Evolutionary conservation across 2,888 invertebrate species (phyloP), one percentile per base, ranked within the genome.

Genomic region (Drosophila demipolita): DNA sequence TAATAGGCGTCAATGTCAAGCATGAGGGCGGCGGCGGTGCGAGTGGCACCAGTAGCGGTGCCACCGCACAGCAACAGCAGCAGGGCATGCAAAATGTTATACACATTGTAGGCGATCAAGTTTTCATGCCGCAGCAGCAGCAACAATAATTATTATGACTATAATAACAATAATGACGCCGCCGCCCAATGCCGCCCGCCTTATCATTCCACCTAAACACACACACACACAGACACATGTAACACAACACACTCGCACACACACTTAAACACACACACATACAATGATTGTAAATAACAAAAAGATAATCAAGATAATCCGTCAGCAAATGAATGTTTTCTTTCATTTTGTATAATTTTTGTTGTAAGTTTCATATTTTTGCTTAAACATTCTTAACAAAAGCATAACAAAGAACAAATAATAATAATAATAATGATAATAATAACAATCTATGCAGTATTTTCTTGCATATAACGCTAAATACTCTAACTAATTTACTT

Each of bases 81-180:
- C 82, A 77, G 60, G 78, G 80, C 69, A 87, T 89, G 86, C 91
- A 90, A 82, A 91, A 91, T 83, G 92, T 91, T 66, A 91, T 91
- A 80, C 91, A 91, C 64, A 91, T 91, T 80, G 91, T 91, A 57
- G 91, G 89, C 73, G 91, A 91, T 72, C 91, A 91, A 68, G 87
- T 91, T 52, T 91, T 76, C 63, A 57, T 82, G 75, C 88, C 78
- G 64, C 87, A 75, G 67, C 89, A 75, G 54, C 88, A 80, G 54
- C 87, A 80, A 57, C 66, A 71, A 64, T 75, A 80, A 66, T 68
- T 57, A 23, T 72, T 66, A 55, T 38, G 65, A 65, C 35, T 58
- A 55, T 64, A 67, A 20, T 71, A 69, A 57, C 42, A 68, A 63
- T 38, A 64, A 45, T 53, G 32, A 49, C 50, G 71, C 66, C 70